These are phyloP conservation scores for Streptopelia turtur DNA, from an alignment of 2,797 vertebrate species.

Conservation along the genomic window DNA sequence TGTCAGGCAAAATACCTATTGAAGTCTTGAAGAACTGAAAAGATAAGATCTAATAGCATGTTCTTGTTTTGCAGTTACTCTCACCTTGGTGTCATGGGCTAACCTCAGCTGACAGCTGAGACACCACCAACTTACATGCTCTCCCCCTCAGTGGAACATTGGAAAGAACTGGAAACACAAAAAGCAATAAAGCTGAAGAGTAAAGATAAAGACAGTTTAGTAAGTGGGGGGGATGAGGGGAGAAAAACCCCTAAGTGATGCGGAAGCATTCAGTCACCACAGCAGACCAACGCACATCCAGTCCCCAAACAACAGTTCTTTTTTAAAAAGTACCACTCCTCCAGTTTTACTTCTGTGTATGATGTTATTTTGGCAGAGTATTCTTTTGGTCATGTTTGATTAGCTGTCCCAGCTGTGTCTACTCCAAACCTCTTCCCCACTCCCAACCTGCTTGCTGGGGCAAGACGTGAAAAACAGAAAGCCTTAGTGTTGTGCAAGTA, in stretches of 20 bases:
- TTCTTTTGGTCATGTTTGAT: not conserved
- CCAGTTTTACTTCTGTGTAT: not conserved
- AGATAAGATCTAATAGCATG: not conserved
- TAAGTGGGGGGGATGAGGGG: rapidly evolving
- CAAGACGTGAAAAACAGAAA: not conserved
- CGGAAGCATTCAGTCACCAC: not conserved
- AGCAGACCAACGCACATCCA: not conserved
- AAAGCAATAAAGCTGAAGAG: not conserved
- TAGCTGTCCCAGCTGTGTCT: not conserved
- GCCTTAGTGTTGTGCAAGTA: not conserved
- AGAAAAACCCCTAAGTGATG: rapidly evolving
- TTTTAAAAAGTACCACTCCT: not conserved
- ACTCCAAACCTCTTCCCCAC: not conserved
- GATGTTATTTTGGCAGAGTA: not conserved
- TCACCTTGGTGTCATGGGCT: not conserved
- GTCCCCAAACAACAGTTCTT: not conserved
- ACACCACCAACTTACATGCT: rapidly evolving
- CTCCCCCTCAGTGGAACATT: rapidly evolving
- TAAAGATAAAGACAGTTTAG: not conserved
- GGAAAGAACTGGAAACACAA: not conserved
- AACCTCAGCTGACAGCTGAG: not conserved
- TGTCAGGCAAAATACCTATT: not conserved
- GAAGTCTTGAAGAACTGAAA: not conserved
- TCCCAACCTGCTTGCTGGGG: rapidly evolving
- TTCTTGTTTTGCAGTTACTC: not conserved